Percentiles rank a stretch among this genome's conserved stretches.
phyloP scores from a whole-genome alignment of 2,888 invertebrate genomes.

The Drosophila nigricruria region DNA sequence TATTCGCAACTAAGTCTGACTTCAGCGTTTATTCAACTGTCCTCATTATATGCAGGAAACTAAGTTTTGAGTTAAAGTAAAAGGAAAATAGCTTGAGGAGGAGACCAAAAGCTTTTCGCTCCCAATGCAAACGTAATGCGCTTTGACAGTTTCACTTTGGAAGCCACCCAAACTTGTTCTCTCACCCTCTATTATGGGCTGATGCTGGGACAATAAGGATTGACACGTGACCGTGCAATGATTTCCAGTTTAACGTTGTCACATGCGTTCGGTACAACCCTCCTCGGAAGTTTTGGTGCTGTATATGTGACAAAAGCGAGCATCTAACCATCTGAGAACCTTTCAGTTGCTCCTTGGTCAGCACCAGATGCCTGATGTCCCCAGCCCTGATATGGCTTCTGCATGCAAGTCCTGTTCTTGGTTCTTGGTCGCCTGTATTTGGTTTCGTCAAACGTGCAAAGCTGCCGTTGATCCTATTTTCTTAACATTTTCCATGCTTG shows the following conservation, averaged over 20 bases:
- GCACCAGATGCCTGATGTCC: constrained; percentile 30
- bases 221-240: constrained; percentile 85
- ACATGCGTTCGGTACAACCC: constrained; percentile 60
- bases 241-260: constrained; percentile 82
- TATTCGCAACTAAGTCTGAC: constrained; percentile 25
- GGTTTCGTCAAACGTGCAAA: constrained; percentile 76
- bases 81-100: background rate
- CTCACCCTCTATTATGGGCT: constrained; percentile 1
- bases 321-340: constrained; percentile 43
- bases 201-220: constrained; percentile 71
- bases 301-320: constrained; percentile 54
- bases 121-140: constrained; percentile 66
- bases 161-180: constrained; percentile 27
- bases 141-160: constrained; percentile 65
- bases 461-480: constrained; percentile 76
- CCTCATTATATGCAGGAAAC: constrained; percentile 54
- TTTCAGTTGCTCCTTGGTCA: constrained; percentile 41
- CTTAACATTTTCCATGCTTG: constrained; percentile 62
- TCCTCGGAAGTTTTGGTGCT: constrained; percentile 7
- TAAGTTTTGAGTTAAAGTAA: constrained; percentile 17
- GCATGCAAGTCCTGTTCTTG: constrained; percentile 12
- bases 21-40: constrained; percentile 52
- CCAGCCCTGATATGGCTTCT: constrained; percentile 10
- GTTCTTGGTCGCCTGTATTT: constrained; percentile 39
- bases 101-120: constrained; percentile 4